A percentile compares a stretch with the other conserved stretches of the same genome.
Conservation (phyloP, 2,888 invertebrate species). For the Diloba caeruleocephala region DNA sequence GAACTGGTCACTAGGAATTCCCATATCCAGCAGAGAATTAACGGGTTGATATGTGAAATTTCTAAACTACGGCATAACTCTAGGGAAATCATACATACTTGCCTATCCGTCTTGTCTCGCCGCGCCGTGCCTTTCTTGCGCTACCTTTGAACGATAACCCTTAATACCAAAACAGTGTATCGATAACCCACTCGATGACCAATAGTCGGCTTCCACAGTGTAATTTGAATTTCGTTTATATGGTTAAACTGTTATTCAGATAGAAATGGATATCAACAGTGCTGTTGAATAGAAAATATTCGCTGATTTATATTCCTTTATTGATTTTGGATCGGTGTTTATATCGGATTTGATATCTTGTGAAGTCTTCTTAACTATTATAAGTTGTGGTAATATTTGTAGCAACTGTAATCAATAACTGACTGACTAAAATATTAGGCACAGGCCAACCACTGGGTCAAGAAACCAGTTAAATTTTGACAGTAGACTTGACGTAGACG, state of each 20-base stretch:
- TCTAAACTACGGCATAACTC: no score
- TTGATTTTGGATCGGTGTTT: constrained; percentile 5
- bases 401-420: no score
- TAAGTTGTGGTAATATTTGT: not conserved
- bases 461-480: no score
- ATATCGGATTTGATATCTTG: constrained; percentile 16
- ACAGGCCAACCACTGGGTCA: no score
- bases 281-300: constrained; percentile 34
- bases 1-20: no score
- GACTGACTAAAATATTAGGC: no score
- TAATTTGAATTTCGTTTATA: constrained; percentile 73
- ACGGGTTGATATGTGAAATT: no score
- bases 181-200: constrained; percentile 60
- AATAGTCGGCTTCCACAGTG: constrained; percentile 61
- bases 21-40: no score
- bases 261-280: constrained; percentile 39
- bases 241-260: constrained; percentile 69
- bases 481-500: no score
- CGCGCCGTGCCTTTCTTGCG: constrained; percentile 25
- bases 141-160: constrained; percentile 44
- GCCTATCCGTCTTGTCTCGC: constrained; percentile 21
- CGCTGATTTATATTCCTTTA: constrained; percentile 16
- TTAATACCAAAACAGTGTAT: constrained; percentile 62
- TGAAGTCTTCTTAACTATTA: not conserved
- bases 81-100: constrained; percentile 36